phyloP scores from a whole-genome alignment of 2,888 invertebrate genomes.

The Philaethria dido region DNA sequence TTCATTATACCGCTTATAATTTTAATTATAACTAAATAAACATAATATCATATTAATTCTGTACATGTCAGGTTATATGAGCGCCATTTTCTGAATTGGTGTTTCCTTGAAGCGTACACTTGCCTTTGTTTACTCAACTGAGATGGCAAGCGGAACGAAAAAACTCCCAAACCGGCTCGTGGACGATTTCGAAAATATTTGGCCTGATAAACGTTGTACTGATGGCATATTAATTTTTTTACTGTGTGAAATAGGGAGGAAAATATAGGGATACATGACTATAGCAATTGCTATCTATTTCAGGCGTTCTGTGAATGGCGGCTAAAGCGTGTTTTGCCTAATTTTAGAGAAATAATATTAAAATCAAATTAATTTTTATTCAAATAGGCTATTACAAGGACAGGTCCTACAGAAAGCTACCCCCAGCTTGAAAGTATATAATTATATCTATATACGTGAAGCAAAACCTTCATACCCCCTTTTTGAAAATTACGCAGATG shows the following conservation, averaged over 20 bases:
- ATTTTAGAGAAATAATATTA: too few species aligned
- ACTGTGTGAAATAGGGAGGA: neutral
- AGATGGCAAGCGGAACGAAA: conserved; percentile 68
- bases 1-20: neutral
- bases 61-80: conserved; percentile 35
- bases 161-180: conserved; percentile 74
- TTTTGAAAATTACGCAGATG: too few species aligned
- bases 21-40: conserved; percentile 12
- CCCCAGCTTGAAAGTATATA: too few species aligned
- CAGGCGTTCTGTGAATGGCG: too few species aligned
- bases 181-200: conserved; percentile 79
- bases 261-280: too few species aligned
- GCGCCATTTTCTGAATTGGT: conserved; percentile 59
- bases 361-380: too few species aligned
- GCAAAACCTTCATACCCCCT: too few species aligned
- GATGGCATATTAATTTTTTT: conserved; percentile 36
- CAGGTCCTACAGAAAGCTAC: too few species aligned
- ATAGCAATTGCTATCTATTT: too few species aligned
- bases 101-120: conserved; percentile 75
- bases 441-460: too few species aligned
- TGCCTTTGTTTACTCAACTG: conserved; percentile 75
- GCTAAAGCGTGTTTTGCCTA: too few species aligned
- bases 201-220: conserved; percentile 64
- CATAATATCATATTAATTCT: conserved; percentile 5
- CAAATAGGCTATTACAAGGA: too few species aligned